Conservation (phyloP, 2,797 vertebrate genomes). For the Spinus pinus region DNA sequence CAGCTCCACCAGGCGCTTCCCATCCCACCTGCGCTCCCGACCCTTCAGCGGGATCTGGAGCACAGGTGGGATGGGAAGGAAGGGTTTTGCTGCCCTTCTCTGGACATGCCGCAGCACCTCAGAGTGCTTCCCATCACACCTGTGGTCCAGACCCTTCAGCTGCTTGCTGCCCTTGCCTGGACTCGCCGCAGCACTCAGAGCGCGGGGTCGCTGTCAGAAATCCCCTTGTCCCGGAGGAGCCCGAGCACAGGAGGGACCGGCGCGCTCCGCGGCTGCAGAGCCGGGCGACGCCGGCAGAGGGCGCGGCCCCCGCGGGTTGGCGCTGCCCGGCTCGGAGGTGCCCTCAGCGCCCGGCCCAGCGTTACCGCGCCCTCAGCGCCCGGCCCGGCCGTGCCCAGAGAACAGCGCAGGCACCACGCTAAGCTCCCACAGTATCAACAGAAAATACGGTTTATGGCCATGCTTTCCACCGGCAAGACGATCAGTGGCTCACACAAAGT, state of each 20-base stretch:
- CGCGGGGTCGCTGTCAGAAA: not conserved
- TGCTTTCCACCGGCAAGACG: not conserved
- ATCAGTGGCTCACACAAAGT: not conserved
- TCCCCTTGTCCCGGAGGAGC: not conserved
- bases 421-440: not conserved
- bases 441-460: not conserved
- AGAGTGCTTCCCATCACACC: not conserved
- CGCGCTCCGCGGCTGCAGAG: not conserved
- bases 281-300: constrained; percentile 1
- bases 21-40: not conserved
- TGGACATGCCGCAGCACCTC: not conserved
- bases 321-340: not conserved
- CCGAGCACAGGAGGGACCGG: not conserved
- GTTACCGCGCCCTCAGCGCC: too few species aligned
- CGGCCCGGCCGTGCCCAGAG: not conserved
- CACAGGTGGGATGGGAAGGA: not conserved
- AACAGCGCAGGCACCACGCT: not conserved
- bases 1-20: not conserved
- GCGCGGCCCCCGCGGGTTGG: not conserved
- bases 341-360: too few species aligned
- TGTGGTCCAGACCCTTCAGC: too few species aligned
- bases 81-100: not conserved
- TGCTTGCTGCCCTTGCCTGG: too few species aligned
- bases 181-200: not conserved
- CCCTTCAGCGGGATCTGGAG: not conserved